Evolutionary conservation across 2,113 vertebrate genomes (phyloP).

Genomic region (Coturnix japonica): DNA sequence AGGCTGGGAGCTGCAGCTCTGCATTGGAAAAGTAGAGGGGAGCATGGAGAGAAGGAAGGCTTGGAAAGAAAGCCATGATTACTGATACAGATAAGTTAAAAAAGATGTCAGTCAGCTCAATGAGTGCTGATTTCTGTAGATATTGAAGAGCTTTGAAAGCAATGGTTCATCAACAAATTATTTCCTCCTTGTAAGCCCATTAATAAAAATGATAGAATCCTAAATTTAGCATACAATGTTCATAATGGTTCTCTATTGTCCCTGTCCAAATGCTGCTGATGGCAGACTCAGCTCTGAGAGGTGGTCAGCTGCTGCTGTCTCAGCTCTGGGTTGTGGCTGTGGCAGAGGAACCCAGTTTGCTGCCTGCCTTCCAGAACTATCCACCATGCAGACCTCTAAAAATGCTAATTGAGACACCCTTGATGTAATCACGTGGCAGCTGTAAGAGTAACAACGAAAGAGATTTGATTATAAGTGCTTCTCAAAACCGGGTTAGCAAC

Average conservation of each 20-base stretch:
- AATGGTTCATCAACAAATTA: constrained; percentile 57
- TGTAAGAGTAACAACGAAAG: constrained; percentile 60
- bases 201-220: constrained; percentile 31
- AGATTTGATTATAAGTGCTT: constrained; percentile 75
- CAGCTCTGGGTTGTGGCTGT: neutral
- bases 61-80: constrained; percentile 16
- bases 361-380: neutral
- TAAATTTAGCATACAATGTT: neutral
- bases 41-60: constrained; percentile 8
- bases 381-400: neutral
- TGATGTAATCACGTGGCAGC: constrained; percentile 68
- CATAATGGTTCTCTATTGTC: neutral
- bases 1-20: neutral
- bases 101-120: constrained; percentile 8
- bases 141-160: constrained; percentile 56
- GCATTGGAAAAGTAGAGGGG: constrained; percentile 1
- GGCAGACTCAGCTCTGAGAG: neutral
- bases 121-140: constrained; percentile 46
- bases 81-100: constrained; percentile 29
- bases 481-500: constrained; percentile 49
- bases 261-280: rapidly evolving
- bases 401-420: constrained; percentile 68
- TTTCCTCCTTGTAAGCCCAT: neutral
- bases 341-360: neutral
- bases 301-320: rapidly evolving